A percentile compares a stretch with the other conserved stretches of the same genome.
phyloP scores from a whole-genome alignment of 2,888 invertebrate genomes.

The Onthophagus sagittarius region DNA sequence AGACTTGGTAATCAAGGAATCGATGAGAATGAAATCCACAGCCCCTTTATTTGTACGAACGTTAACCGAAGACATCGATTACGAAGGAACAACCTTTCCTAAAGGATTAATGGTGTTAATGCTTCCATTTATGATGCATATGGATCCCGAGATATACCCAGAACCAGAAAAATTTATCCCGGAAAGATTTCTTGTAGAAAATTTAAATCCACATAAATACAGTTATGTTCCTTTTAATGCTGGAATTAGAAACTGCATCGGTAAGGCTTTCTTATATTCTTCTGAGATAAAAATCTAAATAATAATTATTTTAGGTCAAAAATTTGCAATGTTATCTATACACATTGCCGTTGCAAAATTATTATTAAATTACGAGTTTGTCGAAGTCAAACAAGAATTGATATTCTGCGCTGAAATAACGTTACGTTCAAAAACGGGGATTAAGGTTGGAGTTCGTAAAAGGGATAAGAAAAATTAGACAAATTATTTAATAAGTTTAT shows the following conservation, averaged over 20 bases:
- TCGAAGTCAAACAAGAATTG: slow-evolving; percentile 1
- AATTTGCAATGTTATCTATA: slow-evolving; percentile 11
- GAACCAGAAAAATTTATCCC: slow-evolving; percentile 10
- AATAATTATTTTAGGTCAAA: slow-evolving; percentile 1
- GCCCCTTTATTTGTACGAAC: neutral
- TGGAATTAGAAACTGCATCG: slow-evolving; percentile 13
- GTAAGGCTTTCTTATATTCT: neutral
- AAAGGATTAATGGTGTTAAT: neutral
- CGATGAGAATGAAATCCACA: neutral
- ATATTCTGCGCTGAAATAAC: neutral
- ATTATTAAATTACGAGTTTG: slow-evolving; percentile 7
- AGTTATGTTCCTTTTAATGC: slow-evolving; percentile 8
- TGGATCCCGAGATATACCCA: neutral
- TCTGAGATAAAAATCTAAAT: neutral
- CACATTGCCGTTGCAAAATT: slow-evolving; percentile 7
- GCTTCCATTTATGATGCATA: neutral
- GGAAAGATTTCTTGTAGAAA: slow-evolving; percentile 1
- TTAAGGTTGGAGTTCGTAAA: slow-evolving; percentile 2
- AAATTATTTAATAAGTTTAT: no score
- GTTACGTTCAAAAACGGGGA: neutral
- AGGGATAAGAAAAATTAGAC: no score
- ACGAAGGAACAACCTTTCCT: neutral
- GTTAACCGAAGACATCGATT: neutral
- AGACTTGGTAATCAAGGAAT: neutral
- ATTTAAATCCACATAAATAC: neutral